These are phyloP conservation scores for Sarcophaga subvicina DNA, from an alignment of 2,888 invertebrate genomes.

Conservation along the genomic window DNA sequence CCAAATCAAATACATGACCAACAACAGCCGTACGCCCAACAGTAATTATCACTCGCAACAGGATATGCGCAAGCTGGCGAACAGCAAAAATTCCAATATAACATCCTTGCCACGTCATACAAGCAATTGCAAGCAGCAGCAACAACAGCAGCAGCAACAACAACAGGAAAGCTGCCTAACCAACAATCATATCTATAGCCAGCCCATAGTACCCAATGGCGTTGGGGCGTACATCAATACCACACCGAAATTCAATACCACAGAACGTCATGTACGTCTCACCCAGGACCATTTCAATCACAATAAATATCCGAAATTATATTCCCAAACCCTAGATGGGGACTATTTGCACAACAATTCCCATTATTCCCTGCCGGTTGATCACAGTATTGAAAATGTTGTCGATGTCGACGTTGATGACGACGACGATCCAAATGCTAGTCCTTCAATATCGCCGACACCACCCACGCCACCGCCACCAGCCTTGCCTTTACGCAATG, in stretches of 20 bases:
- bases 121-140: constrained; percentile 67
- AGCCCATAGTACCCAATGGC: constrained; percentile 77
- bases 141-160: constrained; percentile 30
- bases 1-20: constrained; percentile 81
- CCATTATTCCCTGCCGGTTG: constrained; percentile 80
- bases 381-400: constrained; percentile 74
- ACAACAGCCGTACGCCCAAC: constrained; percentile 71
- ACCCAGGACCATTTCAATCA: constrained; percentile 81
- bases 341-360: constrained; percentile 81
- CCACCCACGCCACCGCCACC: constrained; percentile 79
- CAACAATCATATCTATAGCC: constrained; percentile 78
- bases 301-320: constrained; percentile 73
- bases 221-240: constrained; percentile 59
- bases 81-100: constrained; percentile 73
- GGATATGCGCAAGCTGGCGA: constrained; percentile 76
- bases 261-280: constrained; percentile 77
- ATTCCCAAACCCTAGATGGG: constrained; percentile 65
- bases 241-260: constrained; percentile 71
- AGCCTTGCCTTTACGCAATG: constrained; percentile 80
- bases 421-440: constrained; percentile 40
- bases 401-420: background rate
- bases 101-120: constrained; percentile 74
- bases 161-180: constrained; percentile 75
- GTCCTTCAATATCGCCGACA: constrained; percentile 79
- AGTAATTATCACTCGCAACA: constrained; percentile 75